These are phyloP conservation scores for Ciconia maguari DNA, from an alignment of 2,113 vertebrate genomes.

Conservation along the genomic window DNA sequence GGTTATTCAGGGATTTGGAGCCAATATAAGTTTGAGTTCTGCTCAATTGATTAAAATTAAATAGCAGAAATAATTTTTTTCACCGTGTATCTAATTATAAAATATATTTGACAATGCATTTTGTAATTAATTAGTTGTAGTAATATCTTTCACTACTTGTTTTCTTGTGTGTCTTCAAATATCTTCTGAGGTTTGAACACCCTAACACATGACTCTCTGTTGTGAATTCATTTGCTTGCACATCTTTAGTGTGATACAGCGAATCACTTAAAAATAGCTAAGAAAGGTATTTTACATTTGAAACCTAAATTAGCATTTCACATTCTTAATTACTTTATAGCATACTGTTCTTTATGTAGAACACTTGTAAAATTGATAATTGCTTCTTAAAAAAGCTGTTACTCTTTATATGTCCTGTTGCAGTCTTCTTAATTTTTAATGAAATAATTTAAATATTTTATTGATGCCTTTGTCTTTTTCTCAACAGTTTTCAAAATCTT, in stretches of 20 bases:
- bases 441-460: background rate
- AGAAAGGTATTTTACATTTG: background rate
- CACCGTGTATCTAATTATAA: background rate
- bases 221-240: background rate
- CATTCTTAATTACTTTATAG: background rate
- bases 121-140: background rate
- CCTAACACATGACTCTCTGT: background rate
- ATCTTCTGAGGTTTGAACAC: background rate
- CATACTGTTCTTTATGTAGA: background rate
- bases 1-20: background rate
- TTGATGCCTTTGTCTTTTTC: slow-evolving; percentile 61
- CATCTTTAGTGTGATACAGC: background rate
- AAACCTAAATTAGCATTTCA: background rate
- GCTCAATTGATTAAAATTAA: background rate
- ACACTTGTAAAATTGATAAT: background rate
- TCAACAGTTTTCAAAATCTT: slow-evolving; percentile 71
- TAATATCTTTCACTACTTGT: background rate
- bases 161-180: background rate
- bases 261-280: background rate
- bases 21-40: background rate
- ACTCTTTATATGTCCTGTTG: background rate
- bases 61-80: background rate
- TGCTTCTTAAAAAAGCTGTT: background rate
- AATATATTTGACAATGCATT: background rate
- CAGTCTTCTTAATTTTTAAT: background rate